Conservation (phyloP, 1,140 invertebrate species). For the Babylonia areolata region DNA sequence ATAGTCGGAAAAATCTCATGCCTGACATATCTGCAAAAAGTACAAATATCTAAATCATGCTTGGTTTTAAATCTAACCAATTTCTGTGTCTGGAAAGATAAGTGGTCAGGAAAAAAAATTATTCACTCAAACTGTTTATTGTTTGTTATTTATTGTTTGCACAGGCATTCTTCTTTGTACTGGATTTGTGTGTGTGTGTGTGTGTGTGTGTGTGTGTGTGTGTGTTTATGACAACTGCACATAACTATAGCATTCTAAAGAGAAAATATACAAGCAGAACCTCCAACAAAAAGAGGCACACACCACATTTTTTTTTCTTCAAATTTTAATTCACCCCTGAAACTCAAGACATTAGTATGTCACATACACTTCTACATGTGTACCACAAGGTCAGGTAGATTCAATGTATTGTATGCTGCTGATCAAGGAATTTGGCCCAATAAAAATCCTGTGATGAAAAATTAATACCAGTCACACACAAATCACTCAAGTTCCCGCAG, state of each 20-base stretch:
- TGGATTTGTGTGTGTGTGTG: background rate
- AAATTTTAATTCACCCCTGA: background rate
- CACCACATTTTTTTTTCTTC: background rate
- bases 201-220: conserved; percentile 22
- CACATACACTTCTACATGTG: background rate
- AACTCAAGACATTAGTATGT: background rate
- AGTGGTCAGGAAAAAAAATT: too few species aligned
- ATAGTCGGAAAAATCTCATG: too few species aligned
- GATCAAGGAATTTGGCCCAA: background rate
- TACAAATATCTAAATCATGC: too few species aligned
- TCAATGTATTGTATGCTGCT: background rate
- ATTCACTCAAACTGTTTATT: too few species aligned
- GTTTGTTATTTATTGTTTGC: too few species aligned
- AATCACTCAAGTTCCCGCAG: background rate
- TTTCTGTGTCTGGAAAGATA: too few species aligned
- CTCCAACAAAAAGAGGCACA: background rate
- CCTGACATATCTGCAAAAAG: too few species aligned
- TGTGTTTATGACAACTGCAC: too few species aligned
- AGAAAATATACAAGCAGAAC: background rate
- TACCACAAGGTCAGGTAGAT: background rate
- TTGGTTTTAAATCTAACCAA: too few species aligned
- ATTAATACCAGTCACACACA: background rate
- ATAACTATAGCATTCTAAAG: too few species aligned
- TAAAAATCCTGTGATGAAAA: background rate
- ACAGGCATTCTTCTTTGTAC: too few species aligned